Evolutionary conservation across 2,113 vertebrate genomes (phyloP).

Genomic region (Camelus bactrianus): DNA sequence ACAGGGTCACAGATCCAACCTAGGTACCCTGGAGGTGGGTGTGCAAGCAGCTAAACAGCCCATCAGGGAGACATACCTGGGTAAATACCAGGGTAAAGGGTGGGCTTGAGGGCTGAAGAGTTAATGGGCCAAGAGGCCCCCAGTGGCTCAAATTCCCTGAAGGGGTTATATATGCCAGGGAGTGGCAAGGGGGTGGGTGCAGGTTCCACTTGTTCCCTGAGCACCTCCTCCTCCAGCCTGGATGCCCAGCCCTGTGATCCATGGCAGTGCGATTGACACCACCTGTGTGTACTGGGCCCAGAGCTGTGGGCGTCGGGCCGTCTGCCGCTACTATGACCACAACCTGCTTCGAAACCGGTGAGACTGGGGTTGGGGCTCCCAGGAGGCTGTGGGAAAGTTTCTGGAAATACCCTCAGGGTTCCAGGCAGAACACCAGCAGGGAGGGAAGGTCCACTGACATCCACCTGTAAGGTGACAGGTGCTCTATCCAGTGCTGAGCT

Average conservation of each 20-base stretch:
- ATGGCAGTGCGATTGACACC: slow-evolving; percentile 94
- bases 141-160: background rate
- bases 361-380: background rate
- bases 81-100: background rate
- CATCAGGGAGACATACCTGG: background rate
- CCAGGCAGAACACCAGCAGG: background rate
- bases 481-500: background rate
- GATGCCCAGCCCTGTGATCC: slow-evolving; percentile 94
- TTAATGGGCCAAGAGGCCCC: background rate
- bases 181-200: background rate
- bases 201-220: background rate
- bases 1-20: background rate
- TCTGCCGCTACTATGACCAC: slow-evolving; percentile 94
- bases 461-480: background rate
- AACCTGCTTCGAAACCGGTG: slow-evolving; percentile 92
- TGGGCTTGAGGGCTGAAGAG: background rate
- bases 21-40: background rate
- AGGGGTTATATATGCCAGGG: background rate
- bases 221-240: slow-evolving; percentile 88
- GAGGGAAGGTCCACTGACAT: background rate
- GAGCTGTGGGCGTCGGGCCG: slow-evolving; percentile 88
- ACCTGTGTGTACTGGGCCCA: slow-evolving; percentile 93
- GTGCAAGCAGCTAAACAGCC: background rate
- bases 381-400: background rate
- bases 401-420: background rate